A percentile compares a stretch with the other conserved stretches of the same genome.
Conservation (phyloP, 2,888 invertebrate species). For the Argyresthia albistria region DNA sequence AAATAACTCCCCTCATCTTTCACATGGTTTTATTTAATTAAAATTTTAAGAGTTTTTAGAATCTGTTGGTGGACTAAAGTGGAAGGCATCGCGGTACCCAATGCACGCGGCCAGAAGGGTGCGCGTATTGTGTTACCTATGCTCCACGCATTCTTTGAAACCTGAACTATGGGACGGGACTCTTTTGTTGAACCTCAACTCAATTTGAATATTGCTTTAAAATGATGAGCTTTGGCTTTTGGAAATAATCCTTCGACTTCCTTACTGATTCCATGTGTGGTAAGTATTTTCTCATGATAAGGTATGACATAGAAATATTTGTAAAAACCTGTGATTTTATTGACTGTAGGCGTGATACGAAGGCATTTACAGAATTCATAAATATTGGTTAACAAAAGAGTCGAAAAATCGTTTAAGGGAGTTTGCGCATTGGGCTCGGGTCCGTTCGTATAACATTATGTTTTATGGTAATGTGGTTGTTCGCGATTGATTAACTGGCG, state of each 20-base stretch:
- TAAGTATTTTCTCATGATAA: background rate
- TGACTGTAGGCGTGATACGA: slow-evolving; percentile 46
- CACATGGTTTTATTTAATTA: too few species aligned
- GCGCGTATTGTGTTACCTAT: slow-evolving; percentile 55
- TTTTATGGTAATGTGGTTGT: slow-evolving; percentile 71
- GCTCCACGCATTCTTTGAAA: slow-evolving; percentile 57
- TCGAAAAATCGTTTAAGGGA: slow-evolving; percentile 60
- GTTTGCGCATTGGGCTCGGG: slow-evolving; percentile 38
- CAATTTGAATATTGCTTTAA: slow-evolving; percentile 64
- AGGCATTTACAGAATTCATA: slow-evolving; percentile 57
- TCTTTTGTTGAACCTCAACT: slow-evolving; percentile 57
- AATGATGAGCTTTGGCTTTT: slow-evolving; percentile 34
- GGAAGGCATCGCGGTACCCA: background rate
- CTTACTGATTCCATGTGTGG: background rate
- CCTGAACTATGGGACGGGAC: slow-evolving; percentile 48
- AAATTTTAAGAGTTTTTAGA: too few species aligned
- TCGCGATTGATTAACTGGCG: slow-evolving; percentile 61
- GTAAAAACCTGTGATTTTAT: slow-evolving; percentile 37
- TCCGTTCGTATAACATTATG: slow-evolving; percentile 61
- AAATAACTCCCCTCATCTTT: too few species aligned
- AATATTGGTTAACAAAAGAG: slow-evolving; percentile 63
- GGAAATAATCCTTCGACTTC: too few species aligned
- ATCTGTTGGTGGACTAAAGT: too few species aligned
- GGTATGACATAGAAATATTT: slow-evolving; percentile 24
- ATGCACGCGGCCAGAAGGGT: slow-evolving; percentile 27